Conservation (phyloP, 2,888 invertebrate genomes). For the Eugnorisma glareosa region DNA sequence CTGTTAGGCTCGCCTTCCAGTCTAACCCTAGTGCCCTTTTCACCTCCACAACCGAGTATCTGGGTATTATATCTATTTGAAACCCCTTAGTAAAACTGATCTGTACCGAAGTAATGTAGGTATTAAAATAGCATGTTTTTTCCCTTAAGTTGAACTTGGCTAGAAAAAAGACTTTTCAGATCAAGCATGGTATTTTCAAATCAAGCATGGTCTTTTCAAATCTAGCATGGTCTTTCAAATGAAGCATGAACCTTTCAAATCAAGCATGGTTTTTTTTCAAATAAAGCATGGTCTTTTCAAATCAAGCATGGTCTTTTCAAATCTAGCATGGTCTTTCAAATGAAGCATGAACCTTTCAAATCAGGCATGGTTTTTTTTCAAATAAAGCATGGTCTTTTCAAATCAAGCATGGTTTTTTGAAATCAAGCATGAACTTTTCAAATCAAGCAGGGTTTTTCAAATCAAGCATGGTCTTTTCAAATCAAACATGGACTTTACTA, state of each 20-base stretch:
- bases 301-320: neutral
- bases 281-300: neutral
- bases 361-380: no score
- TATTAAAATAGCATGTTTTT: neutral
- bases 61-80: neutral
- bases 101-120: neutral
- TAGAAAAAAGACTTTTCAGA: neutral
- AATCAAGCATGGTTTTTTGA: no score
- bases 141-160: neutral
- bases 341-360: no score
- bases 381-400: no score
- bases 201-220: neutral
- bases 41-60: neutral
- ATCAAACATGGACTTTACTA: neutral
- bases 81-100: neutral
- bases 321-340: neutral
- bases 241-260: neutral
- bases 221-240: neutral
- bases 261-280: no score
- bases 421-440: no score
- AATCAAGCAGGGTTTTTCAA: no score
- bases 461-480: neutral
- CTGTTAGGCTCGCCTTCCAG: neutral
- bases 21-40: neutral
- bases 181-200: neutral